phyloP scores from a whole-genome alignment of 2,797 vertebrate species.

The Siniperca obscura region DNA sequence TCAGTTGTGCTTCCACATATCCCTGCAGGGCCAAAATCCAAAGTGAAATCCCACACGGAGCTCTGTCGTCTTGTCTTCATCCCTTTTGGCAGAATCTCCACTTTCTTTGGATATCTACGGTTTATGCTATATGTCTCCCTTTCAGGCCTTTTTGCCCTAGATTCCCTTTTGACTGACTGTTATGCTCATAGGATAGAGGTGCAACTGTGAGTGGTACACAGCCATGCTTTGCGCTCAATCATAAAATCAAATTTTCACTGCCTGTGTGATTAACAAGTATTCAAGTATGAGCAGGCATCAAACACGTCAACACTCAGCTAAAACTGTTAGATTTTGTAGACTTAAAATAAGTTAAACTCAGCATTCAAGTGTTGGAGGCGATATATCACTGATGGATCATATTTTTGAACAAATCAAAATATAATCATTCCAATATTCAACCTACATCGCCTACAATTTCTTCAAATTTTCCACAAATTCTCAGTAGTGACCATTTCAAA shows the following conservation, averaged over 20 bases:
- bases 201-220: conserved; percentile 64
- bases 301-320: conserved; percentile 7
- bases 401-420: neutral
- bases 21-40: conserved; percentile 81
- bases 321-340: neutral
- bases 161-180: conserved; percentile 78
- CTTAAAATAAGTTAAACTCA: neutral
- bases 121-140: conserved; percentile 81
- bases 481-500: conserved; percentile 13
- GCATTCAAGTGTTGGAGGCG: neutral
- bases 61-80: conserved; percentile 83
- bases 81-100: conserved; percentile 85
- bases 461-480: neutral
- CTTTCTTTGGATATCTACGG: conserved; percentile 81
- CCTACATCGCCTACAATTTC: neutral
- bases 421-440: neutral
- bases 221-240: conserved; percentile 57
- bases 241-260: conserved; percentile 33
- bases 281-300: conserved; percentile 9
- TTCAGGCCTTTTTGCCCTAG: conserved; percentile 82
- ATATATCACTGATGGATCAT: neutral
- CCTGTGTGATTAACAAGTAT: conserved; percentile 15
- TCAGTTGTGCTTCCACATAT: conserved; percentile 82
- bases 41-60: conserved; percentile 84
- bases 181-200: conserved; percentile 76